A percentile compares a stretch with the other conserved stretches of the same genome.
phyloP scores from a whole-genome alignment of 2,113 vertebrate species.

The Emydura subglobosa region DNA sequence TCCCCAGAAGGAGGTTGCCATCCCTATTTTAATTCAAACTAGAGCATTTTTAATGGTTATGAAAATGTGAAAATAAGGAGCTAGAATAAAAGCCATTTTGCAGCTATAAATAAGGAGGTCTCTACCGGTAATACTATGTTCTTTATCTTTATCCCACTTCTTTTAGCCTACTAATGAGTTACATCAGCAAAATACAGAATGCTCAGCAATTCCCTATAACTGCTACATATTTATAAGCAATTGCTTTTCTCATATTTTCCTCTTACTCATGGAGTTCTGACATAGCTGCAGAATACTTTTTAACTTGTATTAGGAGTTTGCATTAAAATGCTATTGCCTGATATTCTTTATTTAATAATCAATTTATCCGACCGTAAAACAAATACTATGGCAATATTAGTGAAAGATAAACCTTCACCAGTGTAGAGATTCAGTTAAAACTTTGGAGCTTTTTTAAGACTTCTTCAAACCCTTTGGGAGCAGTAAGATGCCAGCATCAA shows the following conservation, averaged over 20 bases:
- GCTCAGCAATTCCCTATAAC: background rate
- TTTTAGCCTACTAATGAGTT: fast-evolving
- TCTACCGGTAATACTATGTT: background rate
- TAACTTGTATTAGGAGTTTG: background rate
- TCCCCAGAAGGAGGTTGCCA: background rate
- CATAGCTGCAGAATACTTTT: background rate
- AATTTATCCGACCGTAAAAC: background rate
- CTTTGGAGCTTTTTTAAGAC: background rate
- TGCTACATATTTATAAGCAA: background rate
- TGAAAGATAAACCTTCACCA: background rate
- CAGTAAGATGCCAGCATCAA: background rate
- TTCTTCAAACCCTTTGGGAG: background rate
- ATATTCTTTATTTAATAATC: background rate
- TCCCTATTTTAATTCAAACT: too few relatives aligned
- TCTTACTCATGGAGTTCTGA: background rate
- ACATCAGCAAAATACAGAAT: background rate
- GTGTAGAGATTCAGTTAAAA: background rate
- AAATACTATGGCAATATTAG: background rate
- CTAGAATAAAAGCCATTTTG: background rate
- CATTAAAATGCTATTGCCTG: background rate
- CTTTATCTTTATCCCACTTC: background rate
- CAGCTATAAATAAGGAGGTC: background rate
- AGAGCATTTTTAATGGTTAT: background rate
- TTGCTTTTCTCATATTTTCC: background rate
- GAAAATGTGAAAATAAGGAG: background rate